Conservation (phyloP, 2,113 vertebrate genomes). For the Myotis brandtii region DNA sequence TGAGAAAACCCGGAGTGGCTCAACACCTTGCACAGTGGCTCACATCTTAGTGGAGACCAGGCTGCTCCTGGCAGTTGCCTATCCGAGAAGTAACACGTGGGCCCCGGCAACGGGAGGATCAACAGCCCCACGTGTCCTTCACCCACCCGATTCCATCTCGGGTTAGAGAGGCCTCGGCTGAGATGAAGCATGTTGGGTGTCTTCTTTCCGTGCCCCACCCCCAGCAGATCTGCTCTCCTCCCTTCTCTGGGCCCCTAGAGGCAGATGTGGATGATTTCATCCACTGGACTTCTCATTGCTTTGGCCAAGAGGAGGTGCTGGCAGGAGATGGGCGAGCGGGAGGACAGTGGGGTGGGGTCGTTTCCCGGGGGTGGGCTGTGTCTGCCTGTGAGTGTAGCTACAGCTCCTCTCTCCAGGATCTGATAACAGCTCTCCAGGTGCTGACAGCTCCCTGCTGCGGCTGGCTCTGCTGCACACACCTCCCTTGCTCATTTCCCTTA, state of each 20-base stretch:
- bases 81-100: background rate
- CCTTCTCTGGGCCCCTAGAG: background rate
- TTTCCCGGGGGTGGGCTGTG: background rate
- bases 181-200: background rate
- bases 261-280: background rate
- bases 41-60: background rate
- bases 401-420: fast-evolving
- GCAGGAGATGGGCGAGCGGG: background rate
- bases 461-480: background rate
- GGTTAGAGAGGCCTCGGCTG: background rate
- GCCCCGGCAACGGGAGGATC: background rate
- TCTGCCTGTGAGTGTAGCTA: fast-evolving
- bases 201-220: background rate
- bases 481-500: background rate
- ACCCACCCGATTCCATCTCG: fast-evolving
- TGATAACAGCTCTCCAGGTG: fast-evolving
- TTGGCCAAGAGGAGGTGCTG: background rate
- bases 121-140: fast-evolving
- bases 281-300: background rate
- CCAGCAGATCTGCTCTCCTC: no score
- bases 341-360: background rate
- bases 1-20: background rate
- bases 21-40: fast-evolving
- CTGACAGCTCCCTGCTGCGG: background rate
- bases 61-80: fast-evolving